A percentile compares a stretch with the other conserved stretches of the same genome.
phyloP scores from a whole-genome alignment of 2,113 vertebrate species.

The Scopus umbretta region DNA sequence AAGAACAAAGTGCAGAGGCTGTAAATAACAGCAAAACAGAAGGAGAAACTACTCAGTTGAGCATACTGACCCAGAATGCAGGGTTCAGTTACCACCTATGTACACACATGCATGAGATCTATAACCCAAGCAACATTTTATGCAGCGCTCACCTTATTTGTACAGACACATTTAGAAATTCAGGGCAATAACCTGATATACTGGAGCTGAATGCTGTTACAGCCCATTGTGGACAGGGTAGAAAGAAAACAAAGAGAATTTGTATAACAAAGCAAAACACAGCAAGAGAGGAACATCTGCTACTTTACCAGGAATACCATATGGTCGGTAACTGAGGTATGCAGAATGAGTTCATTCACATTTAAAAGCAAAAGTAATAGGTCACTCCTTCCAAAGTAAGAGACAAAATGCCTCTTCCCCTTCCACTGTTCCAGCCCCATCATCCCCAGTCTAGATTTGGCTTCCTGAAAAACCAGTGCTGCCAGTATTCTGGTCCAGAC shows the following conservation, averaged over 20 bases:
- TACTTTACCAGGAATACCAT: slow-evolving; percentile 49
- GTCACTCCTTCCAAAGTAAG: neutral
- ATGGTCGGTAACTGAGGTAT: slow-evolving; percentile 33
- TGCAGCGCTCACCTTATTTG: neutral
- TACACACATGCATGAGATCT: neutral
- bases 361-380: slow-evolving; percentile 31
- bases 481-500: neutral
- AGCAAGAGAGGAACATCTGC: slow-evolving; percentile 53
- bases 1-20: neutral
- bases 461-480: neutral
- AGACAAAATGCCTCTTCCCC: neutral
- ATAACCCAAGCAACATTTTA: neutral
- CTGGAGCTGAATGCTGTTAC: neutral
- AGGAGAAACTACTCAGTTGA: neutral
- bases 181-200: neutral
- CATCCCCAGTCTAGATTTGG: neutral
- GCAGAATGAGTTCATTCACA: slow-evolving; percentile 26
- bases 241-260: slow-evolving; percentile 21
- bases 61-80: neutral
- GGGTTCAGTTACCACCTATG: neutral
- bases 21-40: neutral
- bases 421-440: neutral
- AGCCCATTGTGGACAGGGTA: neutral
- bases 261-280: slow-evolving; percentile 8
- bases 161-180: neutral